Evolutionary conservation across 1,140 invertebrate genomes (phyloP).

Genomic region (Ruditapes philippinarum): DNA sequence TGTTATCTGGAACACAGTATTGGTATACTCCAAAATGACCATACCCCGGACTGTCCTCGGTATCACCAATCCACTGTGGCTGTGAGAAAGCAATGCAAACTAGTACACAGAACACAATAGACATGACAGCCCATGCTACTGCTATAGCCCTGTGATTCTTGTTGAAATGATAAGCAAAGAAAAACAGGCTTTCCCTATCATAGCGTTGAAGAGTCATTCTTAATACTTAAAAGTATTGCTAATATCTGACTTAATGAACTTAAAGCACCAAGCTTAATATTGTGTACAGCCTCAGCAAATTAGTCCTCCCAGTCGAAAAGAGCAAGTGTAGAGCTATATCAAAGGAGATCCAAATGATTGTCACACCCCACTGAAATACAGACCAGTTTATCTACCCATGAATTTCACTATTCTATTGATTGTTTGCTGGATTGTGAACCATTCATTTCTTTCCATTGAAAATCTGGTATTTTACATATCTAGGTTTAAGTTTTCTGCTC

Average conservation of each 20-base stretch:
- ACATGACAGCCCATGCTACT: constrained; percentile 98
- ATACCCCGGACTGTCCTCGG: constrained; percentile 92
- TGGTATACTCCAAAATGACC: constrained; percentile 96
- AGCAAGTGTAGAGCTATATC: constrained; percentile 20
- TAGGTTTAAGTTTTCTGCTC: neutral
- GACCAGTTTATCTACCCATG: constrained; percentile 26
- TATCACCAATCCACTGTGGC: constrained; percentile 95
- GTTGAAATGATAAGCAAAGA: constrained; percentile 60
- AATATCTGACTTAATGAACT: neutral
- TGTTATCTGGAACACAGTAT: constrained; percentile 89
- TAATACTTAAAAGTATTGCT: neutral
- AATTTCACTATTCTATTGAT: constrained; percentile 31
- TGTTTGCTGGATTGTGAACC: constrained; percentile 7
- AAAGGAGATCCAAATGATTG: constrained; percentile 34
- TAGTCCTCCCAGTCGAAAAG: neutral
- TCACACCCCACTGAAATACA: constrained; percentile 27
- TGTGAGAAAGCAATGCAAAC: constrained; percentile 96
- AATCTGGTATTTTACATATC: neutral
- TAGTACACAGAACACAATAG: constrained; percentile 98
- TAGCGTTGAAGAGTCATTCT: constrained; percentile 60
- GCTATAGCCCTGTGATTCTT: constrained; percentile 93
- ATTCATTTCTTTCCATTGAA: neutral
- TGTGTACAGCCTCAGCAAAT: neutral
- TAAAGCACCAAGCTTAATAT: neutral
- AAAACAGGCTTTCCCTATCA: constrained; percentile 59